These are phyloP conservation scores for Ascaphus truei DNA, from an alignment of 2,113 vertebrate species.

Conservation along the genomic window DNA sequence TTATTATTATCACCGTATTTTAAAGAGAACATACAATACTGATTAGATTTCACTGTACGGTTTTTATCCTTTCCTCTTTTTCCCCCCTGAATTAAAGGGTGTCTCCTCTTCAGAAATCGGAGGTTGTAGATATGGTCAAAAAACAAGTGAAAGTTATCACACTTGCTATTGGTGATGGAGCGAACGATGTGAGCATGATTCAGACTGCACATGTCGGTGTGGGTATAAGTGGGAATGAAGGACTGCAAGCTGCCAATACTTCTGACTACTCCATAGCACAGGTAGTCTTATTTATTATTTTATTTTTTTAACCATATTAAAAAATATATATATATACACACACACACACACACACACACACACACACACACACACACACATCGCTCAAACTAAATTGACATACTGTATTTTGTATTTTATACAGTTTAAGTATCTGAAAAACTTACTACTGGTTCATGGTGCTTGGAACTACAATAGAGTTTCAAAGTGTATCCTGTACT, in stretches of 20 bases:
- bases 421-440: conserved; percentile 98
- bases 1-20: too few species aligned
- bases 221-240: conserved; percentile 95
- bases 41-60: too few species aligned
- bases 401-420: conserved; percentile 49
- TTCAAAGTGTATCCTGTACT: conserved; percentile 97
- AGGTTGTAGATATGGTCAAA: conserved; percentile 98
- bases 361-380: too few species aligned
- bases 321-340: neutral
- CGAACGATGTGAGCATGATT: conserved; percentile 98
- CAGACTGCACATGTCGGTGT: conserved; percentile 95
- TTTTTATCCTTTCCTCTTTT: too few species aligned
- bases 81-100: conserved; percentile 66
- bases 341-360: too few species aligned
- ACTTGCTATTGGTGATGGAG: conserved; percentile 91
- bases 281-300: conserved; percentile 52
- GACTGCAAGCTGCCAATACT: conserved; percentile 95
- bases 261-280: conserved; percentile 99
- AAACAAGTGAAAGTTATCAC: conserved; percentile 96
- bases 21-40: too few species aligned
- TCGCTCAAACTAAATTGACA: rapidly evolving
- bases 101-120: conserved; percentile 96
- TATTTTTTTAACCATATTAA: neutral
- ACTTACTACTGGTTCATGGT: conserved; percentile 92
- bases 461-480: conserved; percentile 98